Conservation (phyloP, 2,888 invertebrate genomes). For the Agrilus mali region DNA sequence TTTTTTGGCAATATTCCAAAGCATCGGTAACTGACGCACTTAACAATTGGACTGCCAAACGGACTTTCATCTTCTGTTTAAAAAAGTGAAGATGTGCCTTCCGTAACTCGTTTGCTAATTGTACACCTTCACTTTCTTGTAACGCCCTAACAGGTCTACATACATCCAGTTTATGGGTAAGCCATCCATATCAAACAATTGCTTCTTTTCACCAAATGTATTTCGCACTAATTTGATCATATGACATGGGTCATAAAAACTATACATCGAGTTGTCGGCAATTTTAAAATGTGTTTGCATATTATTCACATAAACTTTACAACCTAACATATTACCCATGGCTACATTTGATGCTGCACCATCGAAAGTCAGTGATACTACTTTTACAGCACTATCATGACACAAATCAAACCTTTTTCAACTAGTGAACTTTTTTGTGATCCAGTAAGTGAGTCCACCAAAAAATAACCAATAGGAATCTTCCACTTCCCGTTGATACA, state of each 20-base stretch:
- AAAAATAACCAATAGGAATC: conserved; percentile 21
- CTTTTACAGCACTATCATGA: conserved; percentile 14
- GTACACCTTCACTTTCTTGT: conserved; percentile 9
- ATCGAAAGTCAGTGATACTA: conserved; percentile 20
- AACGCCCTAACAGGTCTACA: conserved; percentile 7
- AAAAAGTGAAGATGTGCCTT: conserved; percentile 8
- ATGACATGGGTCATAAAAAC: conserved; percentile 7
- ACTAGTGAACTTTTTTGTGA: conserved; percentile 16
- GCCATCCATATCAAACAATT: conserved; percentile 6
- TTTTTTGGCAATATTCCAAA: conserved; percentile 12
- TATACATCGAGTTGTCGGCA: conserved; percentile 1
- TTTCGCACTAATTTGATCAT: too few relatives aligned
- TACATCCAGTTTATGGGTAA: conserved; percentile 10
- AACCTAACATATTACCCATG: conserved; percentile 10
- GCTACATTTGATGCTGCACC: conserved; percentile 17
- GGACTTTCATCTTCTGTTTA: conserved; percentile 17
- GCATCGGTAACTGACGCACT: conserved; percentile 13
- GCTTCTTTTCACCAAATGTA: conserved; percentile 6
- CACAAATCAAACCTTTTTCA: conserved; percentile 12
- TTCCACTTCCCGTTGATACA: conserved; percentile 18
- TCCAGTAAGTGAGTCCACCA: conserved; percentile 15
- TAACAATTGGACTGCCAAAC: conserved; percentile 16
- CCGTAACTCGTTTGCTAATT: conserved; percentile 11
- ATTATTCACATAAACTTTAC: not conserved
- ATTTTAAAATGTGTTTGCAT: not conserved